A percentile compares a stretch with the other conserved stretches of the same genome.
phyloP scores from a whole-genome alignment of 2,113 vertebrate genomes.

The Mesocricetus auratus region DNA sequence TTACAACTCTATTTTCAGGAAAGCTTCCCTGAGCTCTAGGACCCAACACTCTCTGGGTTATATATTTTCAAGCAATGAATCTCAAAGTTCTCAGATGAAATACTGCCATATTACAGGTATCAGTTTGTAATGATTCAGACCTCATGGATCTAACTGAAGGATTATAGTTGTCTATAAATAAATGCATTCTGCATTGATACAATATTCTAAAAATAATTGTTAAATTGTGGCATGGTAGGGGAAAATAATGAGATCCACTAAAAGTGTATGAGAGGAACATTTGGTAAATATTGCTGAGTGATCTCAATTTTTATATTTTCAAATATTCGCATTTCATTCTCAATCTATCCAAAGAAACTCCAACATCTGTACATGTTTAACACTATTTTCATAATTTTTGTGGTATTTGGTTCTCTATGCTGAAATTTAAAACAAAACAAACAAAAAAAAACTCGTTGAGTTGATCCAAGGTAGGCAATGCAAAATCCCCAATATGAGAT shows the following conservation, averaged over 20 bases:
- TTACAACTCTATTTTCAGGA: neutral
- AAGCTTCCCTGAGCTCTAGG: neutral
- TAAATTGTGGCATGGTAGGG: neutral
- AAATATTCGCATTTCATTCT: neutral
- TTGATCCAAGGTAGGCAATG: neutral
- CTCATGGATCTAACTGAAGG: neutral
- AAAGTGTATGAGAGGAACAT: neutral
- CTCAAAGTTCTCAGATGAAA: neutral
- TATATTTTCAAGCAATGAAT: neutral
- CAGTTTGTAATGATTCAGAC: slow-evolving; percentile 3
- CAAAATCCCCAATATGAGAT: neutral
- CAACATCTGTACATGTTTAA: neutral
- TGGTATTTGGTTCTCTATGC: neutral
- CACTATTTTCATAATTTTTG: neutral
- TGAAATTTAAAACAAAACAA: too few relatives aligned
- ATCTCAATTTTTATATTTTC: neutral
- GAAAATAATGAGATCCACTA: neutral
- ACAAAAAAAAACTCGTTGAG: too few relatives aligned
- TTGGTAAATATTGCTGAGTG: neutral
- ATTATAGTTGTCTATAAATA: neutral
- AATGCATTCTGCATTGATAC: neutral
- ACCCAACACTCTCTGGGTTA: neutral
- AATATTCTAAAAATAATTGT: neutral
- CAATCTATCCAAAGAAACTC: neutral
- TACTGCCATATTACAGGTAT: neutral